These are phyloP conservation scores for Drosophila simulans DNA, from an alignment of 1,140 invertebrate species.

Conservation along the genomic window DNA sequence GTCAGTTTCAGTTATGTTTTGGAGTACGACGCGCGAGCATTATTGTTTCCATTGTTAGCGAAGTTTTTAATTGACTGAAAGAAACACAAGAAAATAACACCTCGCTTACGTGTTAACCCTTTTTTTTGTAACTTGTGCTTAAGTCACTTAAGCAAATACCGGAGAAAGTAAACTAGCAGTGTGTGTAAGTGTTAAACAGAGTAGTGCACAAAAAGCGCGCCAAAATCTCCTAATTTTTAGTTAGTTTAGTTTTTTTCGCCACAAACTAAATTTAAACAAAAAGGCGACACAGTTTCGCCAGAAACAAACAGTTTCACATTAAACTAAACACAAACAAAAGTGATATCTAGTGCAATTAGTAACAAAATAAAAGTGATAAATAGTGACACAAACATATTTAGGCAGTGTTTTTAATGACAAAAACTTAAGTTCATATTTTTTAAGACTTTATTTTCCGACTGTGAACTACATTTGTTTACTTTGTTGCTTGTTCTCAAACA, in stretches of 20 bases:
- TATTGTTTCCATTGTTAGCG: background rate
- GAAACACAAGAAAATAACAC: background rate
- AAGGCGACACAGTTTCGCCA: background rate
- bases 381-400: no score
- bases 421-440: no score
- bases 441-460: no score
- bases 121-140: background rate
- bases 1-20: slow-evolving; percentile 9
- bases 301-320: background rate
- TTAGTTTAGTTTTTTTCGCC: background rate
- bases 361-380: background rate
- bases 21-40: slow-evolving; percentile 11
- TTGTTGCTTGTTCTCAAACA: no score
- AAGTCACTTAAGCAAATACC: background rate
- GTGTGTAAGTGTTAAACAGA: background rate
- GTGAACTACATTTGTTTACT: no score
- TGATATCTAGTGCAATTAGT: background rate
- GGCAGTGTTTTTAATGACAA: no score
- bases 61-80: background rate
- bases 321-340: background rate
- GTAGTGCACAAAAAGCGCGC: background rate
- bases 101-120: background rate
- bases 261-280: background rate
- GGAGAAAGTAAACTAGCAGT: background rate
- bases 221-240: background rate